Conservation (phyloP, 2,888 invertebrate genomes). For the Boloria selene region DNA sequence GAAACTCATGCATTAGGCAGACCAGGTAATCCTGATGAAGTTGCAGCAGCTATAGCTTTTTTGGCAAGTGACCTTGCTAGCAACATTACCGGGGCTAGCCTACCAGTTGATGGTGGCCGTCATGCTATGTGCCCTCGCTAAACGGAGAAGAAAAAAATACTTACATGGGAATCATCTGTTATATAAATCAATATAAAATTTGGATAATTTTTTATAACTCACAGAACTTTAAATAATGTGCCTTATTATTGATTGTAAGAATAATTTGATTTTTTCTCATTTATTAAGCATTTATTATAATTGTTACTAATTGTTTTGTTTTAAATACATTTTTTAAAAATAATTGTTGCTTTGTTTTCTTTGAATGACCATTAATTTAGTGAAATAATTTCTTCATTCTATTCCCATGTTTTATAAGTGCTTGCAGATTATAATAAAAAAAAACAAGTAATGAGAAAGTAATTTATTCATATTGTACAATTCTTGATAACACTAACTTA, state of each 20-base stretch:
- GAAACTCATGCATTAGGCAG: constrained; percentile 96
- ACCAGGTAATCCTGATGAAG: constrained; percentile 91
- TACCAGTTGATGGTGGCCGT: constrained; percentile 97
- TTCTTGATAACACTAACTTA: constrained; percentile 33
- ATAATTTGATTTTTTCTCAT: constrained; percentile 9
- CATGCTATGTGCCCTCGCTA: constrained; percentile 96
- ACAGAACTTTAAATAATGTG: constrained; percentile 2
- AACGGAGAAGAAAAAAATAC: background rate
- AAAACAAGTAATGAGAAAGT: constrained; percentile 9
- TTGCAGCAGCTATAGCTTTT: constrained; percentile 95
- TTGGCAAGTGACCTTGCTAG: constrained; percentile 94
- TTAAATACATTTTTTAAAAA: constrained; percentile 14
- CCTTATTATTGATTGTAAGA: constrained; percentile 16
- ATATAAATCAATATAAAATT: background rate
- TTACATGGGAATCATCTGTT: background rate
- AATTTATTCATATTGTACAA: constrained; percentile 26
- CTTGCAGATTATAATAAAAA: background rate
- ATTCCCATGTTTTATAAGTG: background rate
- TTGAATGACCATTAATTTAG: background rate
- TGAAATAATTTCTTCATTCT: background rate
- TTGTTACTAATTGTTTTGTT: constrained; percentile 11
- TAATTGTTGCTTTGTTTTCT: background rate
- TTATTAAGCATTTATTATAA: constrained; percentile 22
- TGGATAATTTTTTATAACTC: background rate
- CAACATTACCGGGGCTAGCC: constrained; percentile 93